These are phyloP conservation scores for Rotaria magnacalcarata DNA, from an alignment of 2,888 invertebrate genomes.

Conservation along the genomic window DNA sequence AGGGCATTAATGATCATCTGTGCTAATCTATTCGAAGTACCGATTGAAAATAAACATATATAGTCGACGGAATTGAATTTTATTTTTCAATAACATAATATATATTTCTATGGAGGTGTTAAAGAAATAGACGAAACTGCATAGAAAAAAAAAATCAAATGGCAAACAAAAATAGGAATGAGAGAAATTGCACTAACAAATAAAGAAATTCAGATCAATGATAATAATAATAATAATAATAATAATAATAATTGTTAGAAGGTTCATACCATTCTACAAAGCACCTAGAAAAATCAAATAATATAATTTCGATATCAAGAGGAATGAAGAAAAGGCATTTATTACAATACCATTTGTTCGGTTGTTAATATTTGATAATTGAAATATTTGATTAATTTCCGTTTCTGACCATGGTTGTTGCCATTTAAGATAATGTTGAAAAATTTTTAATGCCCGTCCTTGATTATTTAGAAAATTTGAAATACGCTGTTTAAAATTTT, in stretches of 20 bases:
- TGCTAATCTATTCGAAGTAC: conserved; percentile 29
- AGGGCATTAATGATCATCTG: conserved; percentile 12
- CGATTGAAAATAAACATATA: background rate
- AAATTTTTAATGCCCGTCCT: conserved; percentile 6
- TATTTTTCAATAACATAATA: background rate
- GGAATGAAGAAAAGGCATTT: background rate
- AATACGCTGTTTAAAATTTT: conserved; percentile 27
- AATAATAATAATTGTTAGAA: background rate
- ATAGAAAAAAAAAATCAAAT: background rate
- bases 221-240: background rate
- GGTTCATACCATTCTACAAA: background rate
- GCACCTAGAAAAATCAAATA: background rate
- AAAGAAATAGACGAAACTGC: background rate
- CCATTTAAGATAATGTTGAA: conserved; percentile 29
- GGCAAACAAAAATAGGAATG: conserved; percentile 18
- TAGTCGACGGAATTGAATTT: conserved; percentile 3
- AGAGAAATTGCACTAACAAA: conserved; percentile 9
- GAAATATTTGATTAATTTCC: conserved; percentile 15
- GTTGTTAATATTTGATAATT: background rate
- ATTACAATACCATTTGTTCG: background rate
- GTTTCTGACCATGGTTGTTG: conserved; percentile 18
- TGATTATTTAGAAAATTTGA: conserved; percentile 27
- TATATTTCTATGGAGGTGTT: background rate
- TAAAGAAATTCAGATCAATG: background rate
- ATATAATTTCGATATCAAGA: no score